phyloP scores from a whole-genome alignment of 2,888 invertebrate genomes.

The Serrognathus titanus region DNA sequence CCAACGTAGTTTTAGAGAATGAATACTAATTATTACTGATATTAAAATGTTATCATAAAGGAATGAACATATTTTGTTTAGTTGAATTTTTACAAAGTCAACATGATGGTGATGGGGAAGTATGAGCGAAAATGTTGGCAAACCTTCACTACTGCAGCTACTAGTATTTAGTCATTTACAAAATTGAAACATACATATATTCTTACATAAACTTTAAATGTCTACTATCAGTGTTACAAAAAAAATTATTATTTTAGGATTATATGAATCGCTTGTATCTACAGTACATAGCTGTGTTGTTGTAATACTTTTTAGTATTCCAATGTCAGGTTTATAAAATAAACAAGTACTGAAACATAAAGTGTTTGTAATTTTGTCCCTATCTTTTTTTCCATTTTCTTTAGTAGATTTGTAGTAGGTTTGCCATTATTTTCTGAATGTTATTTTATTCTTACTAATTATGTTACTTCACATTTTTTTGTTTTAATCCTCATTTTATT shows the following conservation, averaged over 20 bases:
- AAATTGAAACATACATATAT: constrained; percentile 13
- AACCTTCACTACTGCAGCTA: constrained; percentile 54
- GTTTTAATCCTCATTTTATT: not conserved
- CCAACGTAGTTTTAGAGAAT: no score
- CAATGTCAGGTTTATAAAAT: constrained; percentile 18
- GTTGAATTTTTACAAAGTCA: not conserved
- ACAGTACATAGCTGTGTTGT: constrained; percentile 3
- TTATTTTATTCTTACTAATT: constrained; percentile 7
- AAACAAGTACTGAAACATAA: constrained; percentile 17
- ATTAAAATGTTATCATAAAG: not conserved
- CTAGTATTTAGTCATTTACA: constrained; percentile 12
- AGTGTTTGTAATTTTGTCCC: constrained; percentile 18
- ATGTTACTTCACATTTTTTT: constrained; percentile 1
- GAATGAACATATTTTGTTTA: not conserved
- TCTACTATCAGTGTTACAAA: not conserved
- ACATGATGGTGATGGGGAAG: constrained; percentile 6
- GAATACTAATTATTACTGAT: no score
- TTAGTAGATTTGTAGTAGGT: constrained; percentile 41
- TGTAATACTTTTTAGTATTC: constrained; percentile 9
- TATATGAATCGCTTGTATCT: not conserved
- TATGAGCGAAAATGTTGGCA: constrained; percentile 49
- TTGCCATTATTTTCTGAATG: constrained; percentile 45
- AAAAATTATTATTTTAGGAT: not conserved
- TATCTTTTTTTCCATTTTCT: constrained; percentile 22
- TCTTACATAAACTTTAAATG: constrained; percentile 8